Evolutionary conservation across 2,888 invertebrate species (phyloP), one percentile per base, ranked within the genome.

Genomic region (Panzeria rudis): DNA sequence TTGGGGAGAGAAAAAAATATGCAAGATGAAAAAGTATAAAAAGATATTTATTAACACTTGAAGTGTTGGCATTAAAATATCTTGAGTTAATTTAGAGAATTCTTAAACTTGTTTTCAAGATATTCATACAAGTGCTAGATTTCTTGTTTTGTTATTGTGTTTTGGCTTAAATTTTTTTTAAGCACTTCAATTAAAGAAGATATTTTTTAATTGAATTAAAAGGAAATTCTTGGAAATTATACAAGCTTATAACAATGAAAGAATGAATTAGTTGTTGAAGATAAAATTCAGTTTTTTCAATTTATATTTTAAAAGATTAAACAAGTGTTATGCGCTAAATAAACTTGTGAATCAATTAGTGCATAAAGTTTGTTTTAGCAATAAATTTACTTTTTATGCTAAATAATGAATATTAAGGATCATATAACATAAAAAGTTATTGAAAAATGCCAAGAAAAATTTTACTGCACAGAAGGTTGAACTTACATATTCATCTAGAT

Each of bases 31-130:
- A 44, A 41, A 52, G 66, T 54, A 8, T 56, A 41, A 44, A 81
- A 72, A 78, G 38, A 69, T 38, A 47, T 56, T 73, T 78, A 73
- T 78, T 78, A 85, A 82, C 81, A 82, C 81, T 75, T 81, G 17
- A 82, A 78, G 84, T 85, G 84, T 82, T 78, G 47, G 69, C 77
- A 82, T 69, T 47, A 64, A 78, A 81, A 78, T 75, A 81, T 11
- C 38, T 81, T 73, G 56, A 69, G 81, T 81, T 81, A 84, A 81
- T 81, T 78, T 73, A 73, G 61, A 56, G 44, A 77, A 77, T 77
- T 47, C 59, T 66, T 64, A 25, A 47, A 56, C 15, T 66, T 64
- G 13, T 20, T 35, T n/a, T 1, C 5, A 73, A 76, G 54, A 52
- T 35, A 76, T 56, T 68, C 56, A 25, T 47, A 50, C 23, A 44